Base-by-base conservation (phyloP, 2,113 vertebrate species). In the Cinclus mexicanus region DNA sequence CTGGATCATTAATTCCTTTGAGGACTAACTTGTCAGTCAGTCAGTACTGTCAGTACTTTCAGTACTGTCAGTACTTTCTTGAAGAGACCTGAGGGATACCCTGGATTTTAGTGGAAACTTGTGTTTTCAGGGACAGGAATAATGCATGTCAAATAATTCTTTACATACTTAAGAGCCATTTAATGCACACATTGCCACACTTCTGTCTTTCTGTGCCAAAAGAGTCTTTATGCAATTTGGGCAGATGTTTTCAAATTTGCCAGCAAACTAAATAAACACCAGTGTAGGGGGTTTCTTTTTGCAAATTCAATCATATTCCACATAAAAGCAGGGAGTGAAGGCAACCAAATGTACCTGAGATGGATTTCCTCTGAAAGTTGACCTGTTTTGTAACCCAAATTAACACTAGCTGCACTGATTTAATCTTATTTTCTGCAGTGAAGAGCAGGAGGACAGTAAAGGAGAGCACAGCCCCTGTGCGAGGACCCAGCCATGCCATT, bases 151-250 rank as follows among this genome's bases (percentile, higher is more conserved):
- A 70, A 69, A 33, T 69, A 42, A 72, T 65, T 80, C 59, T 74
- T n/a, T 87, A 39, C 8, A 11, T 90, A 33, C 60, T 93, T 63
- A 61, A 63, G 53, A 68, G 11, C 39, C 24, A 31, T 72, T 89
- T 81, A 84, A 81, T 67, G 35, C 26, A 55, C 17, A 49, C 13
- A 19, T 57, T 83, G 12, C 29, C 15, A n/a, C 23, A 64, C 11
- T 56, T 56, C 35, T 80, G 46, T 61, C 17, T 63, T 90, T 92
- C 63, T 81, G 12, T 95, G 76, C 50, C 88, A 88, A 74, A 72
- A 1, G 3, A 59, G 25, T 25, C 50, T 80, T 83, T 49, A 49
- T 46, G 42, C 93, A 39, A 70, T 69, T 85, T 49, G 46, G 24
- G 49, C 37, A 65, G 15, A 71, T 83, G 29, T 52, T 95, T 89